Evolutionary conservation across 1,140 invertebrate species (phyloP), one percentile per base, ranked within the genome.

Genomic region (Condylostylus longicornis): DNA sequence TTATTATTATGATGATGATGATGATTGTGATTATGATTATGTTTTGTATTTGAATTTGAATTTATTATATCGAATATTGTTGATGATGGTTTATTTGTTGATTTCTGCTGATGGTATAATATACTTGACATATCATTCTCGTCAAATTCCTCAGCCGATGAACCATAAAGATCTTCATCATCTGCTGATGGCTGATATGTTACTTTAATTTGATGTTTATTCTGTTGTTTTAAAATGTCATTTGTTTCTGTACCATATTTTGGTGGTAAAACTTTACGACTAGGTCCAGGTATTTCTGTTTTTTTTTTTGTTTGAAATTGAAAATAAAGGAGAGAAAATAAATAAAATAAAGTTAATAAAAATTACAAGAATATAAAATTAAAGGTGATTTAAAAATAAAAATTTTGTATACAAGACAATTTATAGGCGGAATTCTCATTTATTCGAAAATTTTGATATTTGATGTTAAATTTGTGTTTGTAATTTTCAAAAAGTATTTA

Each of bases 281-380:
- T 68, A 37, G 67, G 66, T 33, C 66, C 67, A 23, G 67, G 67
- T 40, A 70, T 70, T 58, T 70, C 68, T 70, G 50, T 20, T n/a
- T n/a, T n/a, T n/a, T n/a, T n/a, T n/a, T n/a, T n/a, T n/a, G n/a
- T n/a, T n/a, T n/a, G n/a, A n/a, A n/a, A n/a, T n/a, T n/a, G n/a
- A n/a, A 48, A 44, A 29, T 5, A 42, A 45, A 41, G 55, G 42
- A 14, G 53, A 43, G 37, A 41, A 42, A 46, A 15, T 32, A 20
- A 41, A 28, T 20, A 34, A 19, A 31, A 29, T 40, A 42, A 38
- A 25, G 35, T 37, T 36, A 34, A 37, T 5, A 41, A 36, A 19
- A 1, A 38, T 35, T 18, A 42, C 37, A 12, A 17, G 27, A 37
- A 40, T 42, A 38, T 38, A 33, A 42, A 53, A 44, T 35, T 34